phyloP scores from a whole-genome alignment of 2,113 vertebrate genomes.

The Sinocyclocheilus rhinocerous region DNA sequence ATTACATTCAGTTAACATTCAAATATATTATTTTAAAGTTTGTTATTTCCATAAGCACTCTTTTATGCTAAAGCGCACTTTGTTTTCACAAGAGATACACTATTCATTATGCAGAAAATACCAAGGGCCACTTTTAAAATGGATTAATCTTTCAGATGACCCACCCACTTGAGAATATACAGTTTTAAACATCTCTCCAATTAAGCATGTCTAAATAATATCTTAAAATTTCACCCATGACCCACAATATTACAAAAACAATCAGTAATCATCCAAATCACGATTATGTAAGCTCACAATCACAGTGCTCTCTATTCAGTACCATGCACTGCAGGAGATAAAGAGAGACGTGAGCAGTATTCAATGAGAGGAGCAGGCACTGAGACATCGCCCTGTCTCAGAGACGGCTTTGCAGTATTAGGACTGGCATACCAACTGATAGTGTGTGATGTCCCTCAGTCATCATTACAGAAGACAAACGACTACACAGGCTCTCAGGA shows the following conservation, averaged over 20 bases:
- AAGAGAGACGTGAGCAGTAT: conserved; percentile 17
- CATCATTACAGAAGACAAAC: conserved; percentile 48
- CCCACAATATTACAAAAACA: conserved; percentile 9
- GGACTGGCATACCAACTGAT: conserved; percentile 39
- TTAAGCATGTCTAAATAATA: neutral
- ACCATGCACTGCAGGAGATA: conserved; percentile 35
- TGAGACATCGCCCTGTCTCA: conserved; percentile 29
- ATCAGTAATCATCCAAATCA: conserved; percentile 56
- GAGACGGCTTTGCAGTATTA: conserved; percentile 23
- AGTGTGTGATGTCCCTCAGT: conserved; percentile 52
- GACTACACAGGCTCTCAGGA: conserved; percentile 21
- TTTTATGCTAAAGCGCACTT: neutral
- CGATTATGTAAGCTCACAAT: conserved; percentile 53
- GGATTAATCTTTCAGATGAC: neutral
- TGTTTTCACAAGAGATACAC: neutral
- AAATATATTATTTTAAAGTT: neutral
- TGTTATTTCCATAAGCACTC: neutral
- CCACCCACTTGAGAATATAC: neutral
- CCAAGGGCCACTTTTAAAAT: neutral
- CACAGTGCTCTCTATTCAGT: conserved; percentile 43
- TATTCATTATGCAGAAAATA: neutral
- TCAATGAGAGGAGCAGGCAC: conserved; percentile 28
- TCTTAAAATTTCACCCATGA: neutral
- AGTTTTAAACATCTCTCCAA: neutral
- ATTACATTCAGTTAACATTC: neutral